Evolutionary conservation across 64 coral and sea anemone species (phyloP).

Genomic region (Anthopleura sola): DNA sequence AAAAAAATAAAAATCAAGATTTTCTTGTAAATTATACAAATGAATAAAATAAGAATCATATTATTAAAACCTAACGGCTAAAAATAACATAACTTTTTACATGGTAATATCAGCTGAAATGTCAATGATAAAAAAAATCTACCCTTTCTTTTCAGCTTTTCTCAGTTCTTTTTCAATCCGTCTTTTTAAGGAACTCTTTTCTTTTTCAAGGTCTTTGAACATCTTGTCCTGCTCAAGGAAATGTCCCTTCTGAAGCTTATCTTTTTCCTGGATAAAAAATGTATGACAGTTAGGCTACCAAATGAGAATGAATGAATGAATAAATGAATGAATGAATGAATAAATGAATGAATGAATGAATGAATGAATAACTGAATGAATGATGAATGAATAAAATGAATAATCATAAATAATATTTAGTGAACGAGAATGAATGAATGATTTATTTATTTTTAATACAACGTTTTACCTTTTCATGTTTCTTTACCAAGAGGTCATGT

Average conservation of each 20-base stretch:
- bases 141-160: slow-evolving; percentile 91
- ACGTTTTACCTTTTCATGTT: slow-evolving; percentile 72
- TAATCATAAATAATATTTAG: neutral
- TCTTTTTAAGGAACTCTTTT: slow-evolving; percentile 71
- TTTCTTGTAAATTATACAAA: neutral
- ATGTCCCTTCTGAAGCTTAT: slow-evolving; percentile 86
- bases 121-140: neutral
- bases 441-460: too few species aligned
- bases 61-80: too few species aligned
- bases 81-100: too few species aligned
- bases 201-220: slow-evolving; percentile 80
- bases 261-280: slow-evolving; percentile 69
- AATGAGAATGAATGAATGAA: neutral
- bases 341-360: neutral
- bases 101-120: too few species aligned
- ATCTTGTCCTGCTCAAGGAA: slow-evolving; percentile 82
- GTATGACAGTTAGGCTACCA: neutral
- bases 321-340: neutral
- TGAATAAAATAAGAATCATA: too few species aligned
- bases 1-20: neutral
- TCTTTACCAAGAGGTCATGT: slow-evolving; percentile 68
- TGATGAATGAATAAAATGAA: neutral
- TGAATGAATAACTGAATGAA: neutral
- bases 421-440: neutral
- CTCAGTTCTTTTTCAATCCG: slow-evolving; percentile 85